Conservation (phyloP, 2,888 invertebrate genomes). For the Sminthurinus aureus region DNA sequence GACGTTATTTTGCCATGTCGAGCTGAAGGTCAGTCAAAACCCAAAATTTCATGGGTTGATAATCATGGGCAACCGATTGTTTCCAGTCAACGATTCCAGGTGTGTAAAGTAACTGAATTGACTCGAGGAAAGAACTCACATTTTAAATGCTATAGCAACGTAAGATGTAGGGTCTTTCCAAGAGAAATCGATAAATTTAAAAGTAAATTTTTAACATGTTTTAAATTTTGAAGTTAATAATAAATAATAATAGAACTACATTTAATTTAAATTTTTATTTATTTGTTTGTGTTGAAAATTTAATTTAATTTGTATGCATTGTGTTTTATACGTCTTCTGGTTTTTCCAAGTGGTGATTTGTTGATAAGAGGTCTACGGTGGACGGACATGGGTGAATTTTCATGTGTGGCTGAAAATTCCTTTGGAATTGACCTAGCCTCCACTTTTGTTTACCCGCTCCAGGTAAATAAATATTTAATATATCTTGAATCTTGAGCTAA, state of each 20-base stretch:
- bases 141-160: too few species aligned
- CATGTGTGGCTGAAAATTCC: slow-evolving; percentile 62
- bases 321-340: slow-evolving; percentile 27
- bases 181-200: too few species aligned
- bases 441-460: slow-evolving; percentile 58
- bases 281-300: too few species aligned
- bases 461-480: slow-evolving; percentile 43
- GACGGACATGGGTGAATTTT: slow-evolving; percentile 64
- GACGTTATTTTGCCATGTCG: slow-evolving; percentile 65
- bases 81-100: background rate
- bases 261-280: too few species aligned
- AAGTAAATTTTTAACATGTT: too few species aligned
- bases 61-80: slow-evolving; percentile 61
- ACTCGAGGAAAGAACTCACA: too few species aligned
- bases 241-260: too few species aligned
- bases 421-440: slow-evolving; percentile 53
- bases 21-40: slow-evolving; percentile 62
- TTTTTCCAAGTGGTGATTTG: slow-evolving; percentile 64
- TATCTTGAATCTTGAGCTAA: too few species aligned
- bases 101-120: too few species aligned
- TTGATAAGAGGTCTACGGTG: slow-evolving; percentile 63
- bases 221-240: too few species aligned
- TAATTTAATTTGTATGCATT: too few species aligned
- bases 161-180: too few species aligned
- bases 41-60: slow-evolving; percentile 64